Conservation (phyloP, 2,888 invertebrate species). For the Lasioglossum malachurum region DNA sequence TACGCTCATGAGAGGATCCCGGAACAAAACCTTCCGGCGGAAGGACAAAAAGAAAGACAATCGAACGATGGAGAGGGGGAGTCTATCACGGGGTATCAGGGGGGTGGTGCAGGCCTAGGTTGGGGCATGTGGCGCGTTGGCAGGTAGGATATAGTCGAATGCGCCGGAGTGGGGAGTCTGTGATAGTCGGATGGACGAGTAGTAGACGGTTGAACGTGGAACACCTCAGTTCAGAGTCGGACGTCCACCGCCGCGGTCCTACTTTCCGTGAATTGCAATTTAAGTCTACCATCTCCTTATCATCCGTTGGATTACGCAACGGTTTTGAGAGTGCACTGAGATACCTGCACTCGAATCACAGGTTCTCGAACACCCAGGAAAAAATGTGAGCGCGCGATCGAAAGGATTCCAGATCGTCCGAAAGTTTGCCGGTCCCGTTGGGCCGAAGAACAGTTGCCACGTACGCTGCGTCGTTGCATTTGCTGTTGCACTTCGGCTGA, state of each 20-base stretch:
- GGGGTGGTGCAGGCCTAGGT: constrained; percentile 25
- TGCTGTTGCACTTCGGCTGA: background rate
- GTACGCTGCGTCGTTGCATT: background rate
- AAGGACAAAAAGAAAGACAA: background rate
- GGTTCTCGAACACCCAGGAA: background rate
- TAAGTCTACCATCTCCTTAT: background rate
- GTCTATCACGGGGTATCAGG: background rate
- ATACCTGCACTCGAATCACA: background rate
- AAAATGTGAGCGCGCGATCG: background rate
- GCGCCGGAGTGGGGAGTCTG: constrained; percentile 49
- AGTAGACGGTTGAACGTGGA: constrained; percentile 39
- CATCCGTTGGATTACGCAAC: constrained; percentile 19
- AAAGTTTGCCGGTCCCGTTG: background rate
- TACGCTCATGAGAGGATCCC: background rate
- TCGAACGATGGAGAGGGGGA: background rate
- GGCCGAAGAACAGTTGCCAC: background rate
- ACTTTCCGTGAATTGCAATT: background rate
- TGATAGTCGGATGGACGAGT: constrained; percentile 50
- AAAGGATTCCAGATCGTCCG: background rate
- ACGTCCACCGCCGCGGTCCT: constrained; percentile 69
- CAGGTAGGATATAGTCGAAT: constrained; percentile 48
- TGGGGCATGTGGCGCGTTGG: constrained; percentile 40
- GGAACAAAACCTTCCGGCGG: background rate
- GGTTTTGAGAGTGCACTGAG: background rate
- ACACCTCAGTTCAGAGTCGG: constrained; percentile 74